A percentile compares a stretch with the other conserved stretches of the same genome.
phyloP scores from a whole-genome alignment of 2,113 vertebrate species.

The Anas platyrhynchos region DNA sequence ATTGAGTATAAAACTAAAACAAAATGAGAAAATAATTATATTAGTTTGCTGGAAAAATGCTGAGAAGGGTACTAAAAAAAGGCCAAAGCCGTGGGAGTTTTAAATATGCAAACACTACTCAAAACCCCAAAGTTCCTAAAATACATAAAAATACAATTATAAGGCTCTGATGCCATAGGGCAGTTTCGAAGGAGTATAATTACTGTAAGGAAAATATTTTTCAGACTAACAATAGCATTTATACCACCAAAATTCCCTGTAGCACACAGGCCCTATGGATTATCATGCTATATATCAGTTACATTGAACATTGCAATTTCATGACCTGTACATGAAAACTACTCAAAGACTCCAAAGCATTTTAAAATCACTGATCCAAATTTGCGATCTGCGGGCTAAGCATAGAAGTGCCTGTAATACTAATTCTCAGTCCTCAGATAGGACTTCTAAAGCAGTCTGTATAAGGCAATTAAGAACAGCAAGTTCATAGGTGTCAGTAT shows the following conservation, averaged over 20 bases:
- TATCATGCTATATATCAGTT: not conserved
- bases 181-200: conserved; percentile 12
- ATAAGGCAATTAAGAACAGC: not conserved
- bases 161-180: not conserved
- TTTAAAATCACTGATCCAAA: not conserved
- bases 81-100: not conserved
- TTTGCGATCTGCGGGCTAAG: not conserved
- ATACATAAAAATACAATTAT: conserved; percentile 20
- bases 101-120: not conserved
- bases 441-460: not conserved
- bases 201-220: not conserved
- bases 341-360: not conserved
- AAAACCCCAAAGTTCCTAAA: conserved; percentile 37
- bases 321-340: not conserved
- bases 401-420: not conserved
- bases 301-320: not conserved
- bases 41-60: conserved; percentile 27
- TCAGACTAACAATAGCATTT: not conserved
- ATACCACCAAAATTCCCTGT: not conserved
- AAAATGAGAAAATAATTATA: not conserved
- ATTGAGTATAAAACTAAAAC: conserved; percentile 47
- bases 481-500: not conserved
- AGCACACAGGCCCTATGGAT: not conserved
- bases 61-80: conserved; percentile 38
- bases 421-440: not conserved